phyloP scores from a whole-genome alignment of 1,140 invertebrate genomes.

The Hycleus cichorii region DNA sequence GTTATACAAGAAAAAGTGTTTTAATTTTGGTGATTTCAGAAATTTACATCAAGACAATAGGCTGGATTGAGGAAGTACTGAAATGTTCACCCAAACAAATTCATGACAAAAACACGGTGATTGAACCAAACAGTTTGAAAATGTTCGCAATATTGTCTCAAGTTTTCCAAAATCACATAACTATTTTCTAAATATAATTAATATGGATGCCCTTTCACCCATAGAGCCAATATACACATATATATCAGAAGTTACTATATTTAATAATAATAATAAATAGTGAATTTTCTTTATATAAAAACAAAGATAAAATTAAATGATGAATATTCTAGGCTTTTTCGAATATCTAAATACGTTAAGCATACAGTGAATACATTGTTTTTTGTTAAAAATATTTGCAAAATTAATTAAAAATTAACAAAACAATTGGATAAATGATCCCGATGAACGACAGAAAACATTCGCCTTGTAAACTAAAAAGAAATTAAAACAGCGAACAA shows the following conservation, averaged over 20 bases:
- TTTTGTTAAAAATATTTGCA: neutral
- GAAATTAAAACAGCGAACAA: too few relatives aligned
- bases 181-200: conserved; percentile 30
- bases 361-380: conserved; percentile 15
- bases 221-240: conserved; percentile 37
- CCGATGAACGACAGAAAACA: too few relatives aligned
- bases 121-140: neutral
- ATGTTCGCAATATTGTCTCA: conserved; percentile 25
- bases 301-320: conserved; percentile 12
- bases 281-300: conserved; percentile 16
- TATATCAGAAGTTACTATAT: conserved; percentile 27
- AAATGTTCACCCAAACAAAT: conserved; percentile 7
- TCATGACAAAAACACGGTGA: conserved; percentile 1
- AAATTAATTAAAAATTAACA: neutral
- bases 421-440: too few relatives aligned
- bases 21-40: conserved; percentile 31
- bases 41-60: conserved; percentile 30
- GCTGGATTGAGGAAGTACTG: conserved; percentile 5
- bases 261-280: conserved; percentile 11
- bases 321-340: conserved; percentile 22
- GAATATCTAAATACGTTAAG: conserved; percentile 32
- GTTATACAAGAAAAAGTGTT: conserved; percentile 18
- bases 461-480: too few relatives aligned
- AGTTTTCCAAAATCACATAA: conserved; percentile 32
- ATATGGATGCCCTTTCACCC: conserved; percentile 37